Base-by-base conservation (phyloP, 2,113 vertebrate genomes). In the Nothoprocta perdicaria region DNA sequence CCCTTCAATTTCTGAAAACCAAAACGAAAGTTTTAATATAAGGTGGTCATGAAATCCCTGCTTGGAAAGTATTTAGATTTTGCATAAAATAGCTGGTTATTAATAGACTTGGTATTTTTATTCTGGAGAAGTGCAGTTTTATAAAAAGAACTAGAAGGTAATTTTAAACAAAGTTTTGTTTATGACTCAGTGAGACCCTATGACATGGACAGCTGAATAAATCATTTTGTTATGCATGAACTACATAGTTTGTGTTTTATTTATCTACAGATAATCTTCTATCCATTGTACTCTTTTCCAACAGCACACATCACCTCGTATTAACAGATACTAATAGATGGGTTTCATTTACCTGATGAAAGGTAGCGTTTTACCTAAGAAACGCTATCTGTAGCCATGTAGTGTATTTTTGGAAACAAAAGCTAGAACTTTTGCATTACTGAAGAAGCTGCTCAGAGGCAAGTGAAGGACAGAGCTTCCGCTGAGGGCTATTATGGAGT, bases 401-500 rank as follows among this genome's bases (percentile, higher is more conserved):
- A 23, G 6, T 24, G 12, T 2, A 2, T 19, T 88, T 63, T 78
- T 23, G 60, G 8, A 12, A 9, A 43, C 3, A 46, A 80, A 80
- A 86, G 1, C 3, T 27, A 61, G 23, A 68, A 41, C 7, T 33
- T 23, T 6, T 2, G 10, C 1, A 1, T 43, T 62, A 26, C 29
- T 55, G 6, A 38, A 40, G 12, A n/a, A 52, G 2, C 2, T 1
- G 1, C 18, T 52, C 26, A 16, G 60, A 15, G 16, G 7, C 3
- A 10, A 43, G 14, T 18, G 60, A 71, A 80, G 24, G 41, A 69
- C 68, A 21, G 15, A 82, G 14, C 46, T 86, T 79, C 74, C 62
- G 13, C 41, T 71, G 40, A 24, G 67, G 8, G 29, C 29, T 0
- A 0, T 35, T 61, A 72, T 52, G 27, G 6, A 65, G 14, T 65